phyloP scores from a whole-genome alignment of 2,797 vertebrate species.

The Liasis olivaceus region DNA sequence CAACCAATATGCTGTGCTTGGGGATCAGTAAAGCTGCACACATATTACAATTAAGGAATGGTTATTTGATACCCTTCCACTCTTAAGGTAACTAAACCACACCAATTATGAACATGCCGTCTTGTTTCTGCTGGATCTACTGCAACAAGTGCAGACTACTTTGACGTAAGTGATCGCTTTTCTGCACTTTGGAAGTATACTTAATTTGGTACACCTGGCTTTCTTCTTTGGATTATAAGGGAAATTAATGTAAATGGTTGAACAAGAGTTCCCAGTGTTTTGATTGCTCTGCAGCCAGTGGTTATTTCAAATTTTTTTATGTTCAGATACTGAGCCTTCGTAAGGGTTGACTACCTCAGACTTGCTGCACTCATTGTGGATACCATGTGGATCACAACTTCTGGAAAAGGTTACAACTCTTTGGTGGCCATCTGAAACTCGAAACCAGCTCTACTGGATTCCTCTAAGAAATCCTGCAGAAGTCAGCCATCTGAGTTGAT shows the following conservation, averaged over 20 bases:
- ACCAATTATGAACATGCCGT: conserved; percentile 74
- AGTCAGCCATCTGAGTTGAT: conserved; percentile 83
- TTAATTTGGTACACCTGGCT: conserved; percentile 75
- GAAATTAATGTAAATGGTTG: conserved; percentile 68
- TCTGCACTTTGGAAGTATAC: conserved; percentile 69
- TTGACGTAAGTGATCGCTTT: conserved; percentile 68
- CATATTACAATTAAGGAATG: conserved; percentile 80
- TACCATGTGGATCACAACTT: conserved; percentile 85
- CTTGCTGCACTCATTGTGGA: conserved; percentile 84
- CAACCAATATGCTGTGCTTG: conserved; percentile 97
- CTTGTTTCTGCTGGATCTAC: conserved; percentile 75
- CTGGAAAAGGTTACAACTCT: conserved; percentile 80
- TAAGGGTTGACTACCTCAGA: conserved; percentile 90
- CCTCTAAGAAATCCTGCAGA: conserved; percentile 80
- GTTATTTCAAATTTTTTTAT: conserved; percentile 81
- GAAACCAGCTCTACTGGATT: conserved; percentile 82
- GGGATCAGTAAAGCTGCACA: conserved; percentile 87
- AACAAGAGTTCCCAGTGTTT: conserved; percentile 73
- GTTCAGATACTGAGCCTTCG: conserved; percentile 84
- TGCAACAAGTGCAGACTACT: conserved; percentile 72
- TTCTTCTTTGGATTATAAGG: conserved; percentile 75
- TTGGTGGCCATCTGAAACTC: conserved; percentile 75
- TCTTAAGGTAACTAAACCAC: conserved; percentile 85
- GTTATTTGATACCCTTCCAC: conserved; percentile 79
- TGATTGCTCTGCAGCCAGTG: conserved; percentile 79